These are phyloP conservation scores for Pluvialis apricaria DNA, from an alignment of 2,113 vertebrate species.

Conservation along the genomic window DNA sequence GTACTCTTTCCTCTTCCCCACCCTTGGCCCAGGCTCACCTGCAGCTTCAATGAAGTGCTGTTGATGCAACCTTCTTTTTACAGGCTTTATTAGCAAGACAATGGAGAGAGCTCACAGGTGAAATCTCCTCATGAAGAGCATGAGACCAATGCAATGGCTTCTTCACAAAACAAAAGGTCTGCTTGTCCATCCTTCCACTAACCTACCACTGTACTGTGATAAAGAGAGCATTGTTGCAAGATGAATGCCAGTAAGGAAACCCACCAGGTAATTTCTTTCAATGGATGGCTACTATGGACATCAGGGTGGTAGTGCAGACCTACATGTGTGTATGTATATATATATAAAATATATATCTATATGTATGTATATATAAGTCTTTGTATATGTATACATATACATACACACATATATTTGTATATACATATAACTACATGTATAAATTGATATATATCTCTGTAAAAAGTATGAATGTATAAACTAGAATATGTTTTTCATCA, in stretches of 20 bases:
- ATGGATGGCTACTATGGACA: neutral
- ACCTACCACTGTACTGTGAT: neutral
- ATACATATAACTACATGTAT: neutral
- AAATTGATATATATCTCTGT: neutral
- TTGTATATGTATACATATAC: neutral
- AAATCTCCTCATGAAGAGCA: neutral
- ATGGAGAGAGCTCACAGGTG: neutral
- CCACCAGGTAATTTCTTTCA: neutral
- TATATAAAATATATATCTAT: neutral
- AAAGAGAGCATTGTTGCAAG: neutral
- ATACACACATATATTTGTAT: neutral
- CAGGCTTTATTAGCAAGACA: neutral
- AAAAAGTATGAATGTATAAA: neutral
- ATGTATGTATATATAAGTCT: neutral
- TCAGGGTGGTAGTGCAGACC: neutral
- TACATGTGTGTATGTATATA: accelerated
- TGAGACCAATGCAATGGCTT: neutral
- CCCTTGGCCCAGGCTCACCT: neutral
- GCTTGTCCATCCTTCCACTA: neutral
- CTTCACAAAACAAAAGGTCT: neutral
- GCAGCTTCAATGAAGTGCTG: neutral
- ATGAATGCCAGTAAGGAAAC: neutral
- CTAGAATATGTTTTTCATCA: neutral
- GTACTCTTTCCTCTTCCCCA: neutral
- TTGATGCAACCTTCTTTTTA: neutral